Base-by-base conservation (phyloP, 2,888 invertebrate species). In the Myopa testacea region DNA sequence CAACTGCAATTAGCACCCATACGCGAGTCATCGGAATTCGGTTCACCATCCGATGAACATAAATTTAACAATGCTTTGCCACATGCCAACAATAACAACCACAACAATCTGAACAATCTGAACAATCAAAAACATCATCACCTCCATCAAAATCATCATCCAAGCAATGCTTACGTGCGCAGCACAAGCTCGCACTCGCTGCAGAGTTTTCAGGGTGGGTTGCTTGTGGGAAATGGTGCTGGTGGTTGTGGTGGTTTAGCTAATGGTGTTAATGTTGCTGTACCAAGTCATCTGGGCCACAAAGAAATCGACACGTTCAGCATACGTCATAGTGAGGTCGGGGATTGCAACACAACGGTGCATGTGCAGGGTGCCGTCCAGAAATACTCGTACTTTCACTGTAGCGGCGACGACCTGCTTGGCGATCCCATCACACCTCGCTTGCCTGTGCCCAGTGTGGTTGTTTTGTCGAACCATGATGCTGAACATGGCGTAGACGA, bases 1-100 rank as follows among this genome's bases (percentile, higher is more conserved):
- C 89, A 89, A 86, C 86, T 89, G 84, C 89, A 88, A 84, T 89
- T 90, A 88, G 88, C 89, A 85, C 90, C 89, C 82, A 89, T 89
- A 83, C 88, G 89, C 79, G 89, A 89, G 81, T 86, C 87, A 81
- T 89, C 88, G 82, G 89, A 89, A 85, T 88, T 89, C 82, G 88
- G 89, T 85, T 90, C 89, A 82, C 89, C 89, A 78, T 87, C 87
- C 82, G 88, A 89, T 83, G 89, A 89, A 80, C 86, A 84, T 79
- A 85, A 84, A 84, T 81, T 84, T 79, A 83, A 85, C 81, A 84
- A 82, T 82, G 80, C 84, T 78, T 78, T 84, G 79, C 84, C 84
- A 80, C 83, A 82, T 78, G 81, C 82, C 78, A 80, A 79, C 81
- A 85, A 82, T 80, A 84, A 82, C 81, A 83, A 81, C 82, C 84